phyloP scores from a whole-genome alignment of 2,113 vertebrate genomes.

The Varanus salvator region DNA sequence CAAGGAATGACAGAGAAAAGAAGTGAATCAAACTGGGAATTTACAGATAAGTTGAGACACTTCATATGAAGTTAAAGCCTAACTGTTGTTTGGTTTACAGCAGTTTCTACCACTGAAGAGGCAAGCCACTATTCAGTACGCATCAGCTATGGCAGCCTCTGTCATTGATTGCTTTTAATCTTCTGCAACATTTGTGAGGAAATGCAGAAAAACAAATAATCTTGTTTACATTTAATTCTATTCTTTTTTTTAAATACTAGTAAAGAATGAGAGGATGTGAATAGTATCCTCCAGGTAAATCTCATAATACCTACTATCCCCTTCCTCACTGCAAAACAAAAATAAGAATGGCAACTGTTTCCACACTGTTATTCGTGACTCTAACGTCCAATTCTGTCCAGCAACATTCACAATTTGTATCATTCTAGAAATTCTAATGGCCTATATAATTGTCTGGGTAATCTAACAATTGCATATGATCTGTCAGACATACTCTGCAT shows the following conservation, averaged over 20 bases:
- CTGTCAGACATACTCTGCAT: constrained; percentile 85
- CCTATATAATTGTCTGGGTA: neutral
- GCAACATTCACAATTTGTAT: neutral
- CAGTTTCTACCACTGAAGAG: neutral
- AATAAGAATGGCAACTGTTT: neutral
- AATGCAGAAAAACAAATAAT: neutral
- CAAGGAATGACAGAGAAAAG: constrained; percentile 41
- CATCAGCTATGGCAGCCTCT: neutral
- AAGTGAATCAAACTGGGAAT: neutral
- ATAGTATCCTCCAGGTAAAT: neutral
- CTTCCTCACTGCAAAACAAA: neutral
- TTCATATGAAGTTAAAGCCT: neutral
- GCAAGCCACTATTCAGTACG: neutral
- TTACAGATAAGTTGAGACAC: neutral
- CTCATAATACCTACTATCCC: neutral
- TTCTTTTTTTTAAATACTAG: neutral
- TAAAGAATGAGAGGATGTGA: neutral
- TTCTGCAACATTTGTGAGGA: neutral
- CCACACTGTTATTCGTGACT: neutral
- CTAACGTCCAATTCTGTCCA: neutral
- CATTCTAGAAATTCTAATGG: neutral
- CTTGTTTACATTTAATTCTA: neutral
- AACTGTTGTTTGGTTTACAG: neutral
- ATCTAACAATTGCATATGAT: constrained; percentile 20
- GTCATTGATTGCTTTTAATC: neutral